These are phyloP conservation scores for Temnopleurus reevesii DNA, from an alignment of 53 echinoderm and acorn worm species.

Conservation along the genomic window DNA sequence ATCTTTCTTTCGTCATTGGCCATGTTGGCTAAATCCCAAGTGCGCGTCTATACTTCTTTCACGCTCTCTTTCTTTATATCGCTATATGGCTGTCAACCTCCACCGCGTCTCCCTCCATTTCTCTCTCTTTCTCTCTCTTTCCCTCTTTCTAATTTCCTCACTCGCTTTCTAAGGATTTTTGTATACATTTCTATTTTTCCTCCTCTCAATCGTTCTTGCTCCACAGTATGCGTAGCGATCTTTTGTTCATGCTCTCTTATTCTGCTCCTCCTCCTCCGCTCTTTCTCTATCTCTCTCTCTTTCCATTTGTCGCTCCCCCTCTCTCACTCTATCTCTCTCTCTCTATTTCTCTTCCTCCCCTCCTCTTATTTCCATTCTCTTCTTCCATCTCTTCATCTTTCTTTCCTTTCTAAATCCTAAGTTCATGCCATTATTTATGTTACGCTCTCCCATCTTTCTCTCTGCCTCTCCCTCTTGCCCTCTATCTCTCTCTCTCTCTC, in stretches of 20 bases:
- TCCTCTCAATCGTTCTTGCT: too few relatives aligned
- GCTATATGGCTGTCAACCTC: too few relatives aligned
- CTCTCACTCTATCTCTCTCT: neutral
- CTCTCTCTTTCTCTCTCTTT: neutral
- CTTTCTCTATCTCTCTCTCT: neutral
- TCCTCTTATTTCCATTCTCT: neutral
- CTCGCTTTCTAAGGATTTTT: too few relatives aligned
- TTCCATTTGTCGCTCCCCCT: neutral
- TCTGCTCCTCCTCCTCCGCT: neutral
- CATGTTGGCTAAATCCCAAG: too few relatives aligned
- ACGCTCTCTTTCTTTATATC: too few relatives aligned
- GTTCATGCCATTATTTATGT: neutral
- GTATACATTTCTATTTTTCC: too few relatives aligned
- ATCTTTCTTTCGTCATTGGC: too few relatives aligned
- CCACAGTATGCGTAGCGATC: neutral
- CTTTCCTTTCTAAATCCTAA: neutral
- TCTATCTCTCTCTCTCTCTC: neutral
- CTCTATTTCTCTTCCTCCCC: neutral
- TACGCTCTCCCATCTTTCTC: neutral
- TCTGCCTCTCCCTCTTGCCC: neutral
- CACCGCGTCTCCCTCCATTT: too few relatives aligned
- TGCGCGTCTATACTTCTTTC: too few relatives aligned
- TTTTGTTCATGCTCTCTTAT: neutral
- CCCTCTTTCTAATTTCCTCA: neutral
- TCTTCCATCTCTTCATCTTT: neutral